Evolutionary conservation across 1,140 invertebrate species (phyloP).

Genomic region (Drosophila kanapiae): DNA sequence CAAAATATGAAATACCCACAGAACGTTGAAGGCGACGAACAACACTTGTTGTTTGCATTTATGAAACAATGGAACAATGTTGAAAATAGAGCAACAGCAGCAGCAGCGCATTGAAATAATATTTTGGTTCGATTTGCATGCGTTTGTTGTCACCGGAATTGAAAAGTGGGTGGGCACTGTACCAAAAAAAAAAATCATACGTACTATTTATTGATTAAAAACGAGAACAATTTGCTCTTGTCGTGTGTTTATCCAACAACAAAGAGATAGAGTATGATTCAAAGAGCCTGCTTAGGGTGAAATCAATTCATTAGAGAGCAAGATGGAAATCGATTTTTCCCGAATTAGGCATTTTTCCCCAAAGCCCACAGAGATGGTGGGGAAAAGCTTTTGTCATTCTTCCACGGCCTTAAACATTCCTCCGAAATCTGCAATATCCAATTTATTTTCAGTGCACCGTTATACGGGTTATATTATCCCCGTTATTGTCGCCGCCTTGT

Average conservation of each 20-base stretch:
- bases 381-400: neutral
- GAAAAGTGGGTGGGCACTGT: neutral
- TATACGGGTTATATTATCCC: conserved; percentile 9
- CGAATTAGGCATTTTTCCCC: neutral
- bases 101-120: conserved; percentile 24
- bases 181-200: neutral
- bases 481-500: conserved; percentile 7
- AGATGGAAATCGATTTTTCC: conserved; percentile 1
- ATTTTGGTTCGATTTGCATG: conserved; percentile 47
- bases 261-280: neutral
- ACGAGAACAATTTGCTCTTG: too few species aligned
- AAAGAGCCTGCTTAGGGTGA: neutral
- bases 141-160: conserved; percentile 5
- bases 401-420: neutral
- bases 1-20: conserved; percentile 34
- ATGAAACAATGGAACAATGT: conserved; percentile 44
- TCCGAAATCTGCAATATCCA: neutral
- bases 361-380: neutral
- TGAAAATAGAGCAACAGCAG: conserved; percentile 11
- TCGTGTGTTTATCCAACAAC: neutral
- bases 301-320: neutral
- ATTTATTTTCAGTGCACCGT: neutral
- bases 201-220: neutral
- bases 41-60: conserved; percentile 70
- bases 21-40: conserved; percentile 19